Evolutionary conservation across 2,797 vertebrate genomes (phyloP), one percentile per base, ranked within the genome.

Genomic region (Valencia hispanica): DNA sequence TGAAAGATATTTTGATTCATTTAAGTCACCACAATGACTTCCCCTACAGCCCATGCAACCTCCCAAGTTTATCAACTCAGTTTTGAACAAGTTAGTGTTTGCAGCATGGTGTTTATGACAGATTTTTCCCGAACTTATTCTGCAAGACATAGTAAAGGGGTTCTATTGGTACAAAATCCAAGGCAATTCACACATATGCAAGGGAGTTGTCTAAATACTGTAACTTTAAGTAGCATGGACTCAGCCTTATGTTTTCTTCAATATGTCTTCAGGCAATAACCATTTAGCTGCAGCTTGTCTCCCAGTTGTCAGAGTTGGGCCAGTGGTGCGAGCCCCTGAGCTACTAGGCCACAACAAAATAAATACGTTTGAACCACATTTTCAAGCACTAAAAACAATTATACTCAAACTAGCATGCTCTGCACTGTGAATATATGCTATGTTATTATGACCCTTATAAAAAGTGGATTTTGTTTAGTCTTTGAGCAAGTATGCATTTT

Each of bases 181-280:
- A 74, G 43, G 71, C 25, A 85, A 84, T 79, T 85, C n/a, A 73
- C 50, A 61, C 48, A 75, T 82, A 87, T 87, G 80, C 69, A 85
- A 88, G 80, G 59, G 25, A 84, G 72, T 65, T 86, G 47, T 83
- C 77, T 57, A 82, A 83, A 84, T 83, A 70, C 88, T 88, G 84
- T 82, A 81, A 88, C 86, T 89, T 80, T 68, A 85, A 83, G 93
- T 94, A 94, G 94, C 95, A 94, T 92, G 86, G 77, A 84, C 78
- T 84, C 90, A 83, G 82, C 91, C 87, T 93, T 94, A 88, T 84
- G 82, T 86, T 86, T 81, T 82, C 63, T 86, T 51, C 77, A 79
- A 75, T 66, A 87, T 68, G 84, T 84, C 39, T 83, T 81, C 68
- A 80, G 90, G 91, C 94, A 94, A 93, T 94, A 94, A 92, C 73